These are phyloP conservation scores for Potamarius usumacintae DNA, from an alignment of 2,113 vertebrate genomes.

Conservation along the genomic window DNA sequence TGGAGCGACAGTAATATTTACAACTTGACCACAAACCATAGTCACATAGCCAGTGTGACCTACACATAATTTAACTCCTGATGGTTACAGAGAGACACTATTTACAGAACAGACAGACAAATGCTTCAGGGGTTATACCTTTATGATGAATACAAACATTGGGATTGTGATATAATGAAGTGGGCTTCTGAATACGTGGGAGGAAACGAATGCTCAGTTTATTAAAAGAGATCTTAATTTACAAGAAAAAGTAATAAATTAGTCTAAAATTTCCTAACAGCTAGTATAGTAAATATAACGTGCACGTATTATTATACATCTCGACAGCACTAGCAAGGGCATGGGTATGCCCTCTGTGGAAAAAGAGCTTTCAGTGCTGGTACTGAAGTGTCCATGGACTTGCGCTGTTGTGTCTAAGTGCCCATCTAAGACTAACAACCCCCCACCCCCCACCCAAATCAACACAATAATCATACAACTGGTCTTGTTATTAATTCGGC, in stretches of 20 bases:
- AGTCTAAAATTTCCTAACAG: conserved; percentile 42
- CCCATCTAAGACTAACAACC: not conserved
- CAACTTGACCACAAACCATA: conserved; percentile 62
- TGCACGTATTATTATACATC: conserved; percentile 56
- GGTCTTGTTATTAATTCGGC: not conserved
- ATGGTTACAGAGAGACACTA: conserved; percentile 63
- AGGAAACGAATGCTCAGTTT: conserved; percentile 46
- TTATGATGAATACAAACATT: conserved; percentile 32
- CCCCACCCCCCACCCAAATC: not conserved
- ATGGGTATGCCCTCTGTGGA: conserved; percentile 20
- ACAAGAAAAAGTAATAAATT: conserved; percentile 66
- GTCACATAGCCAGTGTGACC: conserved; percentile 72
- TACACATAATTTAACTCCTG: conserved; percentile 63
- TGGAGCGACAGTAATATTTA: conserved; percentile 68
- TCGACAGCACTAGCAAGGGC: conserved; percentile 55
- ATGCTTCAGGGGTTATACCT: conserved; percentile 30
- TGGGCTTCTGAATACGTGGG: conserved; percentile 1
- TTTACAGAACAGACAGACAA: conserved; percentile 67
- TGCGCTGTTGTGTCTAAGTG: not conserved
- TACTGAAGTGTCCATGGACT: not conserved
- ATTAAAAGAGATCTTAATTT: conserved; percentile 59
- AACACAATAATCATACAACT: not conserved
- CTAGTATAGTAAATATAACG: conserved; percentile 39
- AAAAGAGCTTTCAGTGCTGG: conserved; percentile 20
- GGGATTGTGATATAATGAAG: conserved; percentile 35